phyloP scores from a whole-genome alignment of 2,113 vertebrate genomes.

The Cheilinus undulatus region DNA sequence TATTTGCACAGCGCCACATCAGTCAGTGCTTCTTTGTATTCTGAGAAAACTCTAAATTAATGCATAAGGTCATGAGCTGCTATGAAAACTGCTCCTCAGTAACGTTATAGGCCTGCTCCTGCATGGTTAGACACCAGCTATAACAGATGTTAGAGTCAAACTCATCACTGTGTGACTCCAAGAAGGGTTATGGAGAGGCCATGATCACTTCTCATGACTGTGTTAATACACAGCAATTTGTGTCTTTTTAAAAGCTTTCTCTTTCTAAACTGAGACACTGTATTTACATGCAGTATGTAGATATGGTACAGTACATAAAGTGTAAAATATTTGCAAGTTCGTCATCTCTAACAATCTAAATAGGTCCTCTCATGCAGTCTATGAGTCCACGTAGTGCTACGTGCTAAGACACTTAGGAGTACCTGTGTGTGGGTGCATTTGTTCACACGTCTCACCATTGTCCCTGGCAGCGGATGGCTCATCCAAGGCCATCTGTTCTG shows the following conservation, averaged over 20 bases:
- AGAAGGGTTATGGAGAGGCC: conserved; percentile 8
- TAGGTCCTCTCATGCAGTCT: neutral
- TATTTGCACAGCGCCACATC: conserved; percentile 3
- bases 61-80: neutral
- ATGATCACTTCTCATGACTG: conserved; percentile 17
- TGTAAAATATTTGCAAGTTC: neutral
- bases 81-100: conserved; percentile 9
- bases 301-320: no score
- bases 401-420: neutral
- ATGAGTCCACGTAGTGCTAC: neutral
- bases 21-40: neutral
- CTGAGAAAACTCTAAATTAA: conserved; percentile 14
- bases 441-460: conserved; percentile 76
- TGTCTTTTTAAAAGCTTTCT: neutral
- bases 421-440: neutral
- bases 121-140: neutral
- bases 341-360: neutral
- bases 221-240: neutral
- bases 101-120: neutral
- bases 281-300: no score
- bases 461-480: conserved; percentile 77
- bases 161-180: conserved; percentile 21
- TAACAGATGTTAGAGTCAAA: conserved; percentile 39
- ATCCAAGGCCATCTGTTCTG: conserved; percentile 83
- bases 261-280: neutral